Base-by-base conservation (phyloP, 2,797 vertebrate species). In the Sebastes taczanowskii region DNA sequence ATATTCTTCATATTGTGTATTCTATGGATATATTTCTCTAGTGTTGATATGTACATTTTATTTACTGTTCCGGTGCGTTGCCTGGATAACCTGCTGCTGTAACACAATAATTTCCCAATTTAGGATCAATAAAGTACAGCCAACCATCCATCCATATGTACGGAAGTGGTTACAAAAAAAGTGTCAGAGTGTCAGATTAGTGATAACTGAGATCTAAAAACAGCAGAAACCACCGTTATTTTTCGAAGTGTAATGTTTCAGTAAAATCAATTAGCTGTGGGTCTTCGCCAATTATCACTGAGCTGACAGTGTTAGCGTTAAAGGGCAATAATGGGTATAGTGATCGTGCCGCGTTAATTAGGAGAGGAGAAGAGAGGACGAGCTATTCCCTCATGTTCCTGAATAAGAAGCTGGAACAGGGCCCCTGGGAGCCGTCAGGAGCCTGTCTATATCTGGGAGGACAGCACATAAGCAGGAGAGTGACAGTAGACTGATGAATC, bases 341-440 rank as follows among this genome's bases (percentile, higher is more conserved):
- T 71, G 84, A 92, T 84, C 2, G 80, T 85, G 90, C 70, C 90
- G 91, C 84, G 89, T 94, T 95, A 95, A 96, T 95, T 94, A 94
- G 92, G 77, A 92, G 82, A 87, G 74, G 82, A 88, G 88, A 87
- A 81, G 91, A 88, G 90, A 94, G 93, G 93, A 90, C 81, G 34
- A 93, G 81, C 88, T 94, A 95, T 94, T 93, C 92, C 90, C 92
- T 92, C 79, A 89, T 89, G 93, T 92, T 95, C 94, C 92, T 89
- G 93, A 96, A 95, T 94, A 96, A 95, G 94, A 94, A 94, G 88
- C 92, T 96, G 86, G 95, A 96, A 93, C 95, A 96, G 93, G 89
- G 71, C 95, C 81, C 90, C 13, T 23, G 95, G 93, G 96, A 95
- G 89, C 86, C 53, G 66, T 83, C 86, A 86, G 86, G 78, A 80